These are phyloP conservation scores for Rhynchophorus ferrugineus DNA, from an alignment of 1,140 invertebrate species.

Conservation along the genomic window DNA sequence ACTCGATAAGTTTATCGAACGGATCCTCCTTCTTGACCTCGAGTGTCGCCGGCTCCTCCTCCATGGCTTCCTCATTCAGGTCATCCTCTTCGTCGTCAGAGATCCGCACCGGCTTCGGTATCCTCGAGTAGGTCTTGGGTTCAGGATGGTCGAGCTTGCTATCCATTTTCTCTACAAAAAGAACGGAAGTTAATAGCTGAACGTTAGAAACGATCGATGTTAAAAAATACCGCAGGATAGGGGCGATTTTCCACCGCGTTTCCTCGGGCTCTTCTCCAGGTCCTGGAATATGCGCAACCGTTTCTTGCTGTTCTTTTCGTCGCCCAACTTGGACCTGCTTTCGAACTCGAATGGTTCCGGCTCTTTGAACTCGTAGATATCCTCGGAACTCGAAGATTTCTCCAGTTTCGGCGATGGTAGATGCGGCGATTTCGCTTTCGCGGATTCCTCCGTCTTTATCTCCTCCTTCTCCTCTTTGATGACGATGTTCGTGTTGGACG, in stretches of 20 bases:
- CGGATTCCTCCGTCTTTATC: slow-evolving; percentile 19
- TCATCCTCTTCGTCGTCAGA: slow-evolving; percentile 24
- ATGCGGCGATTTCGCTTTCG: not conserved
- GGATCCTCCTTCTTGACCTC: slow-evolving; percentile 34
- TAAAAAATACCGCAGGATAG: slow-evolving; percentile 5
- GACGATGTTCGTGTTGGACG: slow-evolving; percentile 34
- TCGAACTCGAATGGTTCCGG: slow-evolving; percentile 79
- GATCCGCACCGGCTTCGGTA: slow-evolving; percentile 29
- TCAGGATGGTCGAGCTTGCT: slow-evolving; percentile 12
- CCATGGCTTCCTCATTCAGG: slow-evolving; percentile 13
- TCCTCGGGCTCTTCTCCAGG: slow-evolving; percentile 40
- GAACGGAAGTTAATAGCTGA: not conserved
- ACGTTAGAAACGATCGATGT: not conserved
- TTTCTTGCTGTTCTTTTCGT: slow-evolving; percentile 49
- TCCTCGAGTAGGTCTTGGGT: slow-evolving; percentile 13
- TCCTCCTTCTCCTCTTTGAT: slow-evolving; percentile 24
- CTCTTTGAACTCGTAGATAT: slow-evolving; percentile 84
- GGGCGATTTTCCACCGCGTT: slow-evolving; percentile 14
- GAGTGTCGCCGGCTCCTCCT: slow-evolving; percentile 10
- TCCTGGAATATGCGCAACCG: slow-evolving; percentile 50
- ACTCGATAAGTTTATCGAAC: slow-evolving; percentile 47
- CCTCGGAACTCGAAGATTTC: slow-evolving; percentile 47
- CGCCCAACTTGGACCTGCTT: slow-evolving; percentile 45
- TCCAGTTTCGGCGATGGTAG: slow-evolving; percentile 16
- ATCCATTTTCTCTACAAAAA: slow-evolving; percentile 8